A percentile compares a stretch with the other conserved stretches of the same genome.
Conservation (phyloP, 92 coral and sea anemone genomes). For the Montipora capitata region DNA sequence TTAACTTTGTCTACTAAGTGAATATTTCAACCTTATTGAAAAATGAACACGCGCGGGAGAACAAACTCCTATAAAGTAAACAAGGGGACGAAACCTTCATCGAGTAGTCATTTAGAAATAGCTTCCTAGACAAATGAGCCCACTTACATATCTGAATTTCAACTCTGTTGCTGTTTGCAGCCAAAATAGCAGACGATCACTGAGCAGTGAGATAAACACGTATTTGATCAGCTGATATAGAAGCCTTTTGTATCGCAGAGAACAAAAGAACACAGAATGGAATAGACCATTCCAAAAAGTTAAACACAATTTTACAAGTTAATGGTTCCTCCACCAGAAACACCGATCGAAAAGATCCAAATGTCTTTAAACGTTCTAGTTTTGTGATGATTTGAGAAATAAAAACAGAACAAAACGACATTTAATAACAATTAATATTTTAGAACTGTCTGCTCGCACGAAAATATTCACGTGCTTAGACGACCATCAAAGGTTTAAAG, state of each 20-base stretch:
- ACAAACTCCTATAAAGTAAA: too few species aligned
- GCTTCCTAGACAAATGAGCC: too few species aligned
- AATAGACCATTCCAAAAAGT: too few species aligned
- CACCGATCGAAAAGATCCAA: neutral
- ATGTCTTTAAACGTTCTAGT: neutral
- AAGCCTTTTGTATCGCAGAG: constrained; percentile 8
- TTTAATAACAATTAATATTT: constrained; percentile 36
- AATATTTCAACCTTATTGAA: neutral
- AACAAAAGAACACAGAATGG: neutral
- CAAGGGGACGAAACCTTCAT: too few species aligned
- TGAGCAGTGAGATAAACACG: neutral
- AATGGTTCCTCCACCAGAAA: neutral
- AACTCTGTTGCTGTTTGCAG: neutral
- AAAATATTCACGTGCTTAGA: constrained; percentile 23
- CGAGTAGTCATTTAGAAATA: too few species aligned
- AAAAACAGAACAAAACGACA: constrained; percentile 13
- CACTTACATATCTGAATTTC: too few species aligned
- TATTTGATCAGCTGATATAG: constrained; percentile 21
- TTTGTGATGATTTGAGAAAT: neutral
- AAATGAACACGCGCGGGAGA: neutral
- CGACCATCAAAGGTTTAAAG: neutral
- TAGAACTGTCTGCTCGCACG: constrained; percentile 9
- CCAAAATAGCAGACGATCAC: constrained; percentile 20
- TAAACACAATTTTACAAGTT: neutral
- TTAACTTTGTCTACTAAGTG: too few species aligned